Base-by-base conservation (phyloP, 2,888 invertebrate species). In the Pseudoips prasinana region DNA sequence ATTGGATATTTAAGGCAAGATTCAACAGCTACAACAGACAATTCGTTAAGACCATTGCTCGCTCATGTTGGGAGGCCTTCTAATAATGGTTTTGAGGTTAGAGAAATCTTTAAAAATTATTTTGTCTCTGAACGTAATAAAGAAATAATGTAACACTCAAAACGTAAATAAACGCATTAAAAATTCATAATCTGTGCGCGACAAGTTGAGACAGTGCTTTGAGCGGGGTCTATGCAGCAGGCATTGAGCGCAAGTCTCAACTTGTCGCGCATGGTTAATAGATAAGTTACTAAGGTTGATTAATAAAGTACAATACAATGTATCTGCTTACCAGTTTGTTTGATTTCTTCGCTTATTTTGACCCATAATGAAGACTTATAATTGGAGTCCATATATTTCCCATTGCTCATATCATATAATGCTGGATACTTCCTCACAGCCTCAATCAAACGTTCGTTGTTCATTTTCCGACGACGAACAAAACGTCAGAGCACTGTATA, bases 311-410 rank as follows among this genome's bases (percentile, higher is more conserved):
- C 29, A 36, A 36, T 30, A 25, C 32, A 38, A 29, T 38, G 32
- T 38, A 38, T 38, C 38, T 33, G 29, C 32, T 38, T 38, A 38
- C 33, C 33, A 33, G 39, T 33, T 39, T 33, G 39, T 39, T 39
- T 39, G 33, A 39, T 39, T 33, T 39, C 39, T 39, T 33, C 38
- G 33, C 38, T 38, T 33, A 38, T 38, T 38, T 38, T 38, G 38
- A 33, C 38, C 38, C 38, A 38, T 38, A 38, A 38, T 38, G 38
- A 38, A 33, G 38, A 39, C 24, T n/a, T n/a, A n/a, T n/a, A n/a
- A n/a, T n/a, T n/a, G n/a, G n/a, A 33, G 23, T 70, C 19, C 46
- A 67, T 19, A 27, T 19, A 25, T 38, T 33, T 39, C 33, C 35
- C 35, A 35, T 35, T 29, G 35, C 30, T 37, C 37, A 37, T 37